Percentiles rank a stretch among this genome's conserved stretches.
These are phyloP conservation scores for Maniola jurtina DNA, from an alignment of 1,140 invertebrate species.

Conservation along the genomic window DNA sequence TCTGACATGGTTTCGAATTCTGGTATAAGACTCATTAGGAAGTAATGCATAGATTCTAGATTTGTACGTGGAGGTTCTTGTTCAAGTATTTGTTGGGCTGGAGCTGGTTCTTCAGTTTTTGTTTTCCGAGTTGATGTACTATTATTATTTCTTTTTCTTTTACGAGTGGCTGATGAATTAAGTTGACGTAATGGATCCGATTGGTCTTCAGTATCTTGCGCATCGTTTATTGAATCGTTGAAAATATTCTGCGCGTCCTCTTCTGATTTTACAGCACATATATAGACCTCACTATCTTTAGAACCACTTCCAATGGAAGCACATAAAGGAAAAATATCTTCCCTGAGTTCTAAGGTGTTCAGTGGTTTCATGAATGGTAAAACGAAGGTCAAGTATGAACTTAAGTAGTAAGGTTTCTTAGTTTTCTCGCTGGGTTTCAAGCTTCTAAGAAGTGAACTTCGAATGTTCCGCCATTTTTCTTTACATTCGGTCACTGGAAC, in stretches of 20 bases:
- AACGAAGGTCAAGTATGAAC: slow-evolving; percentile 39
- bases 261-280: slow-evolving; percentile 29
- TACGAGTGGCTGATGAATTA: slow-evolving; percentile 5
- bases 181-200: slow-evolving; percentile 5
- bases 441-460: slow-evolving; percentile 44
- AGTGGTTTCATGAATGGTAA: slow-evolving; percentile 41
- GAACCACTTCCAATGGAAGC: slow-evolving; percentile 4
- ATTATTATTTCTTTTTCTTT: slow-evolving; percentile 17
- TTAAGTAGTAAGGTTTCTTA: slow-evolving; percentile 44
- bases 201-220: slow-evolving; percentile 2
- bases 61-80: slow-evolving; percentile 14
- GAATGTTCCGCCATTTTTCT: slow-evolving; percentile 49
- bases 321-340: slow-evolving; percentile 17
- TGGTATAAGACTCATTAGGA: slow-evolving; percentile 43
- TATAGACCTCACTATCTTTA: slow-evolving; percentile 23
- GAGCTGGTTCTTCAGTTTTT: slow-evolving; percentile 17
- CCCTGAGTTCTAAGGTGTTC: slow-evolving; percentile 26
- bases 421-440: slow-evolving; percentile 36
- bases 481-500: slow-evolving; percentile 46
- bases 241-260: slow-evolving; percentile 21
- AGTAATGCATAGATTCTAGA: slow-evolving; percentile 38
- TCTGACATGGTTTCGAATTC: slow-evolving; percentile 42
- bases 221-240: slow-evolving; percentile 17
- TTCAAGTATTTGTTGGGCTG: slow-evolving; percentile 14
- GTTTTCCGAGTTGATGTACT: slow-evolving; percentile 9